Evolutionary conservation across 2,113 vertebrate genomes (phyloP).

Genomic region (Cyanoramphus novaezelandiae): DNA sequence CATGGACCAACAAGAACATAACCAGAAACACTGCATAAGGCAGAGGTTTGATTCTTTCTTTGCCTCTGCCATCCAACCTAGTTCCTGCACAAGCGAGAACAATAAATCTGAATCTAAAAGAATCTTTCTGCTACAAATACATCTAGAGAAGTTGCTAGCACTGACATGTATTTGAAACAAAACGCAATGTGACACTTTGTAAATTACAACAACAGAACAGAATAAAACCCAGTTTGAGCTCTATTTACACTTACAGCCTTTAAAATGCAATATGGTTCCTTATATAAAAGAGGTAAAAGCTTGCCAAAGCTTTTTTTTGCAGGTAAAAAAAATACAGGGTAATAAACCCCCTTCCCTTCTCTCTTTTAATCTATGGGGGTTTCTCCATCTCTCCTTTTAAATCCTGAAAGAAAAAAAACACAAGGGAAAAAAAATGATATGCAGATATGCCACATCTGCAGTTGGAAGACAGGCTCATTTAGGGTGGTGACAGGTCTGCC

Average conservation of each 20-base stretch:
- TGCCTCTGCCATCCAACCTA: not conserved
- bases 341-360: not conserved
- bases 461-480: not conserved
- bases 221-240: not conserved
- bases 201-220: not conserved
- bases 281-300: not conserved
- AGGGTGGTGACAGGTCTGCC: not conserved
- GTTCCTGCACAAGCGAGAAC: not conserved
- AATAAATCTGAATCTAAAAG: not conserved
- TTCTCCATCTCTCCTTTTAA: not conserved
- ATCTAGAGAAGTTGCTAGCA: not conserved
- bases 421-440: not conserved
- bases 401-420: not conserved
- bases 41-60: not conserved
- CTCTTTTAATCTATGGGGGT: not conserved
- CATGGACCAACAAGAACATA: accelerated
- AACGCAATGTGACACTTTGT: not conserved
- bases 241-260: not conserved
- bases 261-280: not conserved
- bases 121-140: not conserved
- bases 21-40: not conserved
- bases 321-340: not conserved
- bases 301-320: not conserved
- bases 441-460: not conserved
- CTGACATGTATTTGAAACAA: not conserved